Percentiles rank a stretch among this genome's conserved stretches.
These are phyloP conservation scores for Arremon aurantiirostris DNA, from an alignment of 2,797 vertebrate genomes.

Conservation along the genomic window DNA sequence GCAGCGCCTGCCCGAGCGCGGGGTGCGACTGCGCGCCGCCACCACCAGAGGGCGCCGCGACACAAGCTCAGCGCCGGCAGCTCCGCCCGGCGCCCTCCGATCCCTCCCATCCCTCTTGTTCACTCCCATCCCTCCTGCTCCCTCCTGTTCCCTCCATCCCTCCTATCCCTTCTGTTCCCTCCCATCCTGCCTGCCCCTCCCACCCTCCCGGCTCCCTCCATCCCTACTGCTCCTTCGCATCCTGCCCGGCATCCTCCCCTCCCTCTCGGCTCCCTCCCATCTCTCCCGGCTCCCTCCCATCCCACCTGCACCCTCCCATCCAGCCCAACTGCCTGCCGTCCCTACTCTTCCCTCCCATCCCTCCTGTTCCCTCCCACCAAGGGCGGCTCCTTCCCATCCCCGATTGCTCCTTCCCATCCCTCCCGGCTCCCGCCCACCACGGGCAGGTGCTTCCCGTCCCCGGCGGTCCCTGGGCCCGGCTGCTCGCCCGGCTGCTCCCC, in stretches of 20 bases:
- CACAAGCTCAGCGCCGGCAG: not conserved
- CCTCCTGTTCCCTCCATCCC: too few relatives aligned
- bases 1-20: not conserved
- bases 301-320: not conserved
- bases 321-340: not conserved
- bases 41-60: not conserved
- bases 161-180: not conserved
- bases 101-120: too few relatives aligned
- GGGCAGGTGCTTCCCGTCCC: accelerated
- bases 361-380: not conserved
- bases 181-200: too few relatives aligned
- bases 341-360: too few relatives aligned
- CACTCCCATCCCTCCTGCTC: too few relatives aligned
- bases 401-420: not conserved
- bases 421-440: not conserved
- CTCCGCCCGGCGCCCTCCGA: not conserved
- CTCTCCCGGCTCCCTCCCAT: too few relatives aligned
- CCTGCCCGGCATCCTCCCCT: too few relatives aligned
- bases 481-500: not conserved
- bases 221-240: too few relatives aligned
- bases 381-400: too few relatives aligned
- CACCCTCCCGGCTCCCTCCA: too few relatives aligned
- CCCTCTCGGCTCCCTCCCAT: too few relatives aligned
- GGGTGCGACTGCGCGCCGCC: accelerated
- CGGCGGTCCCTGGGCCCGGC: accelerated